Base-by-base conservation (phyloP, 2,113 vertebrate species). In the Naja naja region DNA sequence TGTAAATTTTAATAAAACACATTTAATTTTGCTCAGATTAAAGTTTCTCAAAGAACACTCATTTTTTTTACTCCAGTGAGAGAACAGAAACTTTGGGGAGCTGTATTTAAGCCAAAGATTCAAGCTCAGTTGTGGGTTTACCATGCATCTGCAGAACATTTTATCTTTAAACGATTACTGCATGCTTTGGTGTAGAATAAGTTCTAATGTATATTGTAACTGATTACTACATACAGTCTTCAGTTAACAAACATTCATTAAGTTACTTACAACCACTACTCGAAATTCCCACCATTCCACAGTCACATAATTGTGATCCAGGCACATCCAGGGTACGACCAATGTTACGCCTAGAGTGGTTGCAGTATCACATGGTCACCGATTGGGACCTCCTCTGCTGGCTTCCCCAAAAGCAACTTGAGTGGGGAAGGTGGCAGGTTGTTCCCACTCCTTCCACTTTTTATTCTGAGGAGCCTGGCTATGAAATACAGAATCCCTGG, bases 11-110 rank as follows among this genome's bases (percentile, higher is more conserved):
- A 95, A 94, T 91, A 92, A 96, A 95, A 89, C 92, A 90, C 92
- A 30, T 94, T 94, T 97, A 96, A 96, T 97, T 97, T 96, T 53
- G 1, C 22, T 88, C 95, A 95, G 95, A 96, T 96, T 96, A 94
- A 93, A 94, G 95, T 93, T 97, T 95, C 95, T 74, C 87, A 91
- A 91, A 95, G 91, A 90, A 54, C 87, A 9, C 87, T 96, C 93
- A 30, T 10, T 81, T 7, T 43, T 43, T 81, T 81, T 81, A 81
- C 16, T 81, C 69, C 34, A 81, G 3, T 81, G 89, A 89, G 93
- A 93, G 94, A 89, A 88, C 58, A 64, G 53, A 96, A 91, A 88
- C 94, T 87, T 87, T 11, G 91, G 95, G 60, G 81, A 81, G 45
- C 88, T 95, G 74, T 0, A 22, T 95, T 96, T 95, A 85, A 97